Base-by-base conservation (phyloP, 2,797 vertebrate genomes). In the Lepus oiostolus region DNA sequence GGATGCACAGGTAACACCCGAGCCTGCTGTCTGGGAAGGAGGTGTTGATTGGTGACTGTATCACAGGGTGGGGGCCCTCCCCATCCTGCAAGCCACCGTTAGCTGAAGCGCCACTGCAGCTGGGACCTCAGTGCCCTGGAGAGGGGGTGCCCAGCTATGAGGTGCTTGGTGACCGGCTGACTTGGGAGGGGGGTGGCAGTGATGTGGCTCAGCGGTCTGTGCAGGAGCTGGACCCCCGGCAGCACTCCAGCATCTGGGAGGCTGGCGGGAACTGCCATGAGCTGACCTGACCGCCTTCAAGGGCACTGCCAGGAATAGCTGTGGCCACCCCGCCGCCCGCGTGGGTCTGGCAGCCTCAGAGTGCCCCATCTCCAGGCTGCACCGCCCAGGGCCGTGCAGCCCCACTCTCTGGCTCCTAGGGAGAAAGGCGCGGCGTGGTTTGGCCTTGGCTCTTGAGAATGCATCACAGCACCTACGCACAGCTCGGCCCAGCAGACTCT, bases 301-400 rank as follows among this genome's bases (percentile, higher is more conserved):
- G 97, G 97, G 95, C 97, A 97, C 63, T 94, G 90, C 97, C 96
- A 97, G 97, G 97, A 97, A 97, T 97, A 97, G 97, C 92, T 60
- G 77, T 24, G 92, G 97, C 96, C 92, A 96, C 94, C 93, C 94
- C 8, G 30, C 88, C 21, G 65, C 93, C 94, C 21, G 47, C 5
- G 7, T 92, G 68, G 91, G 90, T 17, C 97, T 96, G 97, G 93
- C 97, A 96, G 93, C 92, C 86, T 93, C 77, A 4, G 71, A 85
- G 77, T 87, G 93, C 85, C 79, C 92, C 95, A 81, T 95, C 77
- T 95, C 84, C 60, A 83, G 96, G 35, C 76, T 87, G n/a, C 7
- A 1, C 77, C 75, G 95, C 82, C 54, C 85, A 85, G 85, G 91
- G 62, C 81, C 7, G 8, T 47, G 76, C 87, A 50, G 88, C 75